Evolutionary conservation across 2,113 vertebrate species (phyloP).

Genomic region (Myrmophylax atrothorax): DNA sequence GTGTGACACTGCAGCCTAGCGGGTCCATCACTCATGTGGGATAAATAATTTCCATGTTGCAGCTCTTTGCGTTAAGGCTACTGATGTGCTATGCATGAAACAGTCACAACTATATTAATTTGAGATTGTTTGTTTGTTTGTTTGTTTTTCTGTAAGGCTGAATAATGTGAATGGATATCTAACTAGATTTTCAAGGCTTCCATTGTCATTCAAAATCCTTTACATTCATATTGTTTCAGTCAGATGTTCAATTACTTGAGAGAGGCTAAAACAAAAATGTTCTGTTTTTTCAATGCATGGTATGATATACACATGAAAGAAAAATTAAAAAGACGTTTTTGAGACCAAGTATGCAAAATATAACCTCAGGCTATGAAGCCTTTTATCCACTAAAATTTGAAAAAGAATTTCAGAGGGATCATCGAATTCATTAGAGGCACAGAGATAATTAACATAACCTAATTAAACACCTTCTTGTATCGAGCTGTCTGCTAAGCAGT

Average conservation of each 20-base stretch:
- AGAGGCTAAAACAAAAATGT: not conserved
- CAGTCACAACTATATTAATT: not conserved
- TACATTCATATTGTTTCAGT: not conserved
- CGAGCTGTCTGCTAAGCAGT: not conserved
- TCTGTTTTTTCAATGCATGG: not conserved
- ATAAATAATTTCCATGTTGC: not conserved
- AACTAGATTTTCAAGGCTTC: not conserved
- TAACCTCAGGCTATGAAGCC: not conserved
- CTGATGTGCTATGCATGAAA: not conserved
- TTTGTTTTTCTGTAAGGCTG: not conserved
- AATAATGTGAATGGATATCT: not conserved
- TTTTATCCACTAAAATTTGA: not conserved
- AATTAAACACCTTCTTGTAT: not conserved
- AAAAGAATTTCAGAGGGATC: not conserved
- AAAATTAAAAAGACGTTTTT: conserved; percentile 18
- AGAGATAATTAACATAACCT: not conserved
- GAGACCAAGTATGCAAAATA: not conserved
- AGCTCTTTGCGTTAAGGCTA: not conserved
- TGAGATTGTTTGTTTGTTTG: not conserved
- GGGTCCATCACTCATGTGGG: not conserved
- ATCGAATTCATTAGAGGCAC: not conserved
- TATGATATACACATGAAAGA: not conserved
- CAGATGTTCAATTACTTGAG: not conserved
- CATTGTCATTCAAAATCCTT: not conserved
- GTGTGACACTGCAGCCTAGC: not conserved